Evolutionary conservation across 2,797 vertebrate genomes (phyloP), one percentile per base, ranked within the genome.

Genomic region (Euphonia xanthogaster): DNA sequence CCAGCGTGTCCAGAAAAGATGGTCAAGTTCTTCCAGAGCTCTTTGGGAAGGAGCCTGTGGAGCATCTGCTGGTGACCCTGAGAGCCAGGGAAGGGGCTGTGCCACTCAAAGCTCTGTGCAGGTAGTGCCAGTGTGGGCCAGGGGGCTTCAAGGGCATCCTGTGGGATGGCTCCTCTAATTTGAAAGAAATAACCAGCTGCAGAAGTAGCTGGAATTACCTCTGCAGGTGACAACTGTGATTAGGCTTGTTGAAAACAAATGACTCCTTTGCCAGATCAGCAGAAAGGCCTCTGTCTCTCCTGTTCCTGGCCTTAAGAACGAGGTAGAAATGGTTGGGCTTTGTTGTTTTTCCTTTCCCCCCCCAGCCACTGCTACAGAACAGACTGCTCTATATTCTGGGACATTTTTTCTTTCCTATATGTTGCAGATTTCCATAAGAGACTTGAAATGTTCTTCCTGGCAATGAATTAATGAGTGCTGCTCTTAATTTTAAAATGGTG

Each of bases 41-140:
- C 10, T 66, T 60, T 35, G 15, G 62, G 80, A 67, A 68, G 3
- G 27, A 68, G 30, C 28, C 37, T 45, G 9, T n/a, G 14, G 42
- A 78, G 33, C 33, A 63, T 50, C 24, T 86, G 16, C 50, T 0
- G 1, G 20, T 48, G 47, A 31, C 45, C 33, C 67, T 37, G 67
- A 57, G 75, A 44, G 44, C 10, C 28, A 45, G 57, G 45, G 44
- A 50, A 58, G 57, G 28, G 61, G 53, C 57, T 54, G 12, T 40
- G 45, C 47, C 75, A 15, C 16, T 33, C 44, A 24, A 6, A 61
- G 17, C 61, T 7, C 2, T 12, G 16, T 51, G 18, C 28, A 6
- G 33, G 14, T 27, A 39, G 35, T 65, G 63, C 78, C 35, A 51
- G 0, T 0, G 0, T 14, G n/a, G 53, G 21, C 61, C 53, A 40